Base-by-base conservation (phyloP, 2,113 vertebrate genomes). In the Phylloscopus trochiloides region DNA sequence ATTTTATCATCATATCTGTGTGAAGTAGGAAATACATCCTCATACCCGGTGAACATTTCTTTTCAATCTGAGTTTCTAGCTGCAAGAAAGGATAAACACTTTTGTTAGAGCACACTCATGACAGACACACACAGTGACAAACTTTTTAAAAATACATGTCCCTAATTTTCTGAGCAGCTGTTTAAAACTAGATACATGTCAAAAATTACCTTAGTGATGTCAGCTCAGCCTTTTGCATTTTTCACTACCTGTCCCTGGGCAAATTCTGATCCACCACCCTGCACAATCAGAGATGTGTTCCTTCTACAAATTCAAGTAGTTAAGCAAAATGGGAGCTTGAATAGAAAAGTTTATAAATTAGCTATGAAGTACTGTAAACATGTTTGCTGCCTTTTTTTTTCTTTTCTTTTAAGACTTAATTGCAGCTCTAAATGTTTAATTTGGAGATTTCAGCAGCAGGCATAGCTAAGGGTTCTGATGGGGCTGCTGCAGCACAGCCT, bases 381-480 rank as follows among this genome's bases (percentile, higher is more conserved):
- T 68, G 59, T 96, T 97, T 97, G 81, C 91, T 94, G 86, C 40
- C 40, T 29, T 55, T 88, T 95, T 22, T 9, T 47, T 38, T 38
- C 15, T 51, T n/a, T 48, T 80, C 84, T 63, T 95, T 96, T 67
- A 5, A 32, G 14, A 94, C 97, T 97, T 98, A 98, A 98, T 97
- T 98, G 97, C 81, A 63, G 78, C 86, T 97, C 91, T 96, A 95
- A 98, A 98, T 98, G 97, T 98, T 98, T 98, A 97, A 98, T 98
- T 97, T 5, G 3, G 78, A 92, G 88, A 68, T 72, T 86, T 95
- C 63, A 86, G 58, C 86, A 87, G 90, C 59, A 86, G 72, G 47
- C 59, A 6, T n/a, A 78, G 28, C 73, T 25, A 7, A 87, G 74
- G 88, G 91, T 88, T 96, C 92, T 75, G 93, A 31, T 61, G 36